Evolutionary conservation across 2,797 vertebrate genomes (phyloP).

Genomic region (Antrozous pallidus): DNA sequence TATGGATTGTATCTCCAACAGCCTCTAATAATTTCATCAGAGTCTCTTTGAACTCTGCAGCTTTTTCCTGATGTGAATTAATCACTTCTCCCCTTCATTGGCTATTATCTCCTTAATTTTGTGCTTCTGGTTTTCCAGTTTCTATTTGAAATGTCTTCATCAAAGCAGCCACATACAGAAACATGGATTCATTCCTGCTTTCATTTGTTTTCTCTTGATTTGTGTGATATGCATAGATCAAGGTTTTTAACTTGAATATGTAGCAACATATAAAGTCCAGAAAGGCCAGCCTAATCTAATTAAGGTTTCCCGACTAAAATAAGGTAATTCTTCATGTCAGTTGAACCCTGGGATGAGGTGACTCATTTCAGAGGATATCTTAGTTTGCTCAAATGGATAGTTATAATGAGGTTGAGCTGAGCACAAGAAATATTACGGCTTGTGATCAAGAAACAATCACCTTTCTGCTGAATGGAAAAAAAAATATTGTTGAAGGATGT

Average conservation of each 20-base stretch:
- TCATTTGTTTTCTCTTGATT: slow-evolving; percentile 55
- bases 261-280: slow-evolving; percentile 56
- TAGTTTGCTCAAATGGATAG: slow-evolving; percentile 54
- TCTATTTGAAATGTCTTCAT: slow-evolving; percentile 63
- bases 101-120: slow-evolving; percentile 68
- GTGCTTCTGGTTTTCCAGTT: slow-evolving; percentile 55
- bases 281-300: slow-evolving; percentile 74
- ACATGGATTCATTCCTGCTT: slow-evolving; percentile 53
- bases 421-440: slow-evolving; percentile 39
- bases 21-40: slow-evolving; percentile 75
- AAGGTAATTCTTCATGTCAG: slow-evolving; percentile 50
- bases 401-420: slow-evolving; percentile 57
- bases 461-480: slow-evolving; percentile 20
- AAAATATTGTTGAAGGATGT: slow-evolving; percentile 39
- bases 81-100: slow-evolving; percentile 61
- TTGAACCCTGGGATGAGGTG: slow-evolving; percentile 57
- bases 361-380: slow-evolving; percentile 61
- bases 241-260: slow-evolving; percentile 60
- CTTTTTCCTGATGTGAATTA: slow-evolving; percentile 72
- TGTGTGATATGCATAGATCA: slow-evolving; percentile 62
- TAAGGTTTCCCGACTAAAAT: slow-evolving; percentile 69
- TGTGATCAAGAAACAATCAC: slow-evolving; percentile 52
- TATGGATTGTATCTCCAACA: slow-evolving; percentile 70
- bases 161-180: slow-evolving; percentile 52
- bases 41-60: slow-evolving; percentile 72